Evolutionary conservation across 1,140 invertebrate genomes (phyloP), one percentile per base, ranked within the genome.

Genomic region (Lasioglossum albipes): DNA sequence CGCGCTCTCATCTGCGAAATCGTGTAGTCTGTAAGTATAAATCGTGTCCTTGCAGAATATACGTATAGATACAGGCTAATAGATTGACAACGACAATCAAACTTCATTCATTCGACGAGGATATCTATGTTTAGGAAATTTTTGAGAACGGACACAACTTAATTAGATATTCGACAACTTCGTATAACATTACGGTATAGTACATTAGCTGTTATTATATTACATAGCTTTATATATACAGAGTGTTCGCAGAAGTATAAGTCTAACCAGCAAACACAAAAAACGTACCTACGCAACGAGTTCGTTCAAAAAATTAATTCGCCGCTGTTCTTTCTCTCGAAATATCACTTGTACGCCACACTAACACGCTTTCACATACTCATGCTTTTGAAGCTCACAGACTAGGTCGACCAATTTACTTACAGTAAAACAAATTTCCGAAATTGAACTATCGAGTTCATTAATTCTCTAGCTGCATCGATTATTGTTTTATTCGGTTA

Each of bases 131-230:
- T n/a, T 9, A 7, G 7, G 2, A 59, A 59, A n/a, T 59, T n/a
- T 7, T 31, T 3, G 22, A 27, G 27, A 64, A 31, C 27, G 61
- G 61, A 64, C 22, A 16, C 61, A 64, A 16, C 22, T 31, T 6
- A 12, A 0, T 27, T 27, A 27, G 27, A 27, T 27, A 16, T 22
- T 13, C 4, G 61, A 31, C 2, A 64, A 64, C 61, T 27, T 64
- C 61, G 61, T 36, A 64, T 31, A 59, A 59, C n/a, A 59, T 59
- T n/a, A 59, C 20, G n/a, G n/a, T 59, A 59, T n/a, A 59, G 57
- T 59, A 59, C 57, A n/a, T n/a, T 36, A 36, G 5, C 36, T 36
- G 36, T 36, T 36, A 36, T 36, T 36, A 36, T 36, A 36, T 36
- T 36, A 36, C 36, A 36, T 36, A 36, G 7, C 52, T 59, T 7